phyloP scores from a whole-genome alignment of 2,888 invertebrate species.

The Catonia carolina region DNA sequence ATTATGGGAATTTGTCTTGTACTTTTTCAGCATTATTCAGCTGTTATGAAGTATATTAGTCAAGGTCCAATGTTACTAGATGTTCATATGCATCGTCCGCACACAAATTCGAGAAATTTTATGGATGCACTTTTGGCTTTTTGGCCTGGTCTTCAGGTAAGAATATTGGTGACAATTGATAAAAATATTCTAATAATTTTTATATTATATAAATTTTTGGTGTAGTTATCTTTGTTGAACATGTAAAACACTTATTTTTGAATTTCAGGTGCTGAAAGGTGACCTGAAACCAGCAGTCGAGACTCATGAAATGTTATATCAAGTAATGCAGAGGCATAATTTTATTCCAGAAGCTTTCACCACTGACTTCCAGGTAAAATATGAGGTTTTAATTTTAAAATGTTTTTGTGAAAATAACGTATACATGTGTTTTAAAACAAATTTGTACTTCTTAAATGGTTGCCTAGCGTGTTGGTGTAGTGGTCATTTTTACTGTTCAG shows the following conservation, averaged over 20 bases:
- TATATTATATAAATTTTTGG: neutral
- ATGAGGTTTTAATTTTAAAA: too few relatives aligned
- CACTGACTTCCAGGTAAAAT: conserved; percentile 76
- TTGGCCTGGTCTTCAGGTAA: conserved; percentile 94
- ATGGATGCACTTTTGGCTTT: conserved; percentile 97
- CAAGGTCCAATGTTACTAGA: conserved; percentile 92
- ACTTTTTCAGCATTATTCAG: conserved; percentile 75
- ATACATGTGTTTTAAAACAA: neutral
- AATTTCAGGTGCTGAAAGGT: conserved; percentile 64
- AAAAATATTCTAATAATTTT: neutral
- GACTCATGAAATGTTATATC: conserved; percentile 97
- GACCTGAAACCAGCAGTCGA: conserved; percentile 97
- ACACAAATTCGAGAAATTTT: conserved; percentile 88
- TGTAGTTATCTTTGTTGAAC: too few relatives aligned
- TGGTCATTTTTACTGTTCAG: neutral
- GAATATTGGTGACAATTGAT: neutral
- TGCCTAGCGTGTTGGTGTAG: neutral
- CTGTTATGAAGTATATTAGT: conserved; percentile 95
- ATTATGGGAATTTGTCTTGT: too few relatives aligned
- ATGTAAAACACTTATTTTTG: too few relatives aligned
- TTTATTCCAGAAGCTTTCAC: conserved; percentile 99
- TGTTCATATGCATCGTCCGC: conserved; percentile 94
- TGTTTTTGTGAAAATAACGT: too few relatives aligned
- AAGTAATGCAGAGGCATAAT: conserved; percentile 95
- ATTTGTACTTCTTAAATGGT: neutral